A percentile compares a stretch with the other conserved stretches of the same genome.
Conservation (phyloP, 2,888 invertebrate species). For the Zeuzera pyrina region DNA sequence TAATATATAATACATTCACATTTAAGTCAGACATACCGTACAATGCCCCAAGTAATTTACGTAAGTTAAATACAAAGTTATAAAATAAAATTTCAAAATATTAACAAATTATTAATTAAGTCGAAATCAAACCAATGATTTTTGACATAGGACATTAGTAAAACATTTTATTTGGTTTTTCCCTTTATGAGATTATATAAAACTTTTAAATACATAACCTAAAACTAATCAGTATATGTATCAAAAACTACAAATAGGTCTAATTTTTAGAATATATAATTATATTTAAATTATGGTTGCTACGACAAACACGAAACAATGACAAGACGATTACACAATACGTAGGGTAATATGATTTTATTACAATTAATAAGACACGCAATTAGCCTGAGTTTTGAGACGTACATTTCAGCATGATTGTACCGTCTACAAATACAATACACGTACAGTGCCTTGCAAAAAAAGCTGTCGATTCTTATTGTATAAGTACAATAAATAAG, state of each 20-base stretch:
- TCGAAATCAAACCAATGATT: constrained; percentile 21
- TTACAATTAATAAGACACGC: constrained; percentile 30
- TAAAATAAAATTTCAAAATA: constrained; percentile 23
- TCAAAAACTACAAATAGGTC: not conserved
- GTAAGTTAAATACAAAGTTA: constrained; percentile 15
- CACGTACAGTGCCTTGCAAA: too few relatives aligned
- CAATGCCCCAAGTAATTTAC: constrained; percentile 16
- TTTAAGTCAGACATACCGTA: constrained; percentile 18
- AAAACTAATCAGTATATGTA: not conserved
- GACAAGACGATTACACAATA: too few relatives aligned
- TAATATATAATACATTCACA: constrained; percentile 22
- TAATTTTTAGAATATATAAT: too few relatives aligned
- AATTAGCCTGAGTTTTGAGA: constrained; percentile 27
- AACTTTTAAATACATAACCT: not conserved
- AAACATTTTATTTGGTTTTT: constrained; percentile 19
- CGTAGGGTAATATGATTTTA: not conserved
- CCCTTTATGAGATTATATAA: constrained; percentile 12
- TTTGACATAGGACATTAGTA: constrained; percentile 14
- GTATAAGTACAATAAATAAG: constrained; percentile 8
- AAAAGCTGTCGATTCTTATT: not conserved
- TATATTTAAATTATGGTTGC: too few relatives aligned
- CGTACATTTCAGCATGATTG: constrained; percentile 1
- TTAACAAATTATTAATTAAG: constrained; percentile 21
- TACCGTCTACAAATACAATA: not conserved
- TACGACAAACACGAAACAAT: too few relatives aligned